Conservation (phyloP, 1,140 invertebrate genomes). For the Drosophila arawakana region DNA sequence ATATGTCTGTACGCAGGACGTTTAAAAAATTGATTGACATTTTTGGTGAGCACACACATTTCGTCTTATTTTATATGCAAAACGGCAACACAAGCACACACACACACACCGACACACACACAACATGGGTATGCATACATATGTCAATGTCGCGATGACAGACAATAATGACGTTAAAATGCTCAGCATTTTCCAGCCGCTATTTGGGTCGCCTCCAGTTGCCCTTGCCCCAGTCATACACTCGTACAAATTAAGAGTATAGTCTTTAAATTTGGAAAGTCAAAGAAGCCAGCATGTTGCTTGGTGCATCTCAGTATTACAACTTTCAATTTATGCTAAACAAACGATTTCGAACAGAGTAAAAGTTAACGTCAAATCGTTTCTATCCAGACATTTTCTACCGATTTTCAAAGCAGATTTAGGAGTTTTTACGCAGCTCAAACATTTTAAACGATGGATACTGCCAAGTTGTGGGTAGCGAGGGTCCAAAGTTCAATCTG, state of each 20-base stretch:
- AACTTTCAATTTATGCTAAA: background rate
- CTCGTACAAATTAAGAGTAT: background rate
- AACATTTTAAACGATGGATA: conserved; percentile 10
- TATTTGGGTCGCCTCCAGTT: conserved; percentile 26
- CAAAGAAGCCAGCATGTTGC: too few species aligned
- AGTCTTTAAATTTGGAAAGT: too few species aligned
- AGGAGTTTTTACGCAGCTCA: background rate
- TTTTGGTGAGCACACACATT: conserved; percentile 81
- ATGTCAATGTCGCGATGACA: conserved; percentile 80
- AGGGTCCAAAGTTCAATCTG: conserved; percentile 12
- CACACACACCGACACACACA: conserved; percentile 20
- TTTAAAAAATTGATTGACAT: conserved; percentile 79
- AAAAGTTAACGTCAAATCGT: background rate
- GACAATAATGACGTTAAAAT: conserved; percentile 84
- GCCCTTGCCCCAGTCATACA: conserved; percentile 6
- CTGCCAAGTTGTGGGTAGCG: conserved; percentile 33
- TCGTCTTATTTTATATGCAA: conserved; percentile 80
- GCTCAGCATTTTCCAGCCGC: conserved; percentile 66
- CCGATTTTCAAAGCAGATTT: background rate
- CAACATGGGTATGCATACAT: conserved; percentile 31
- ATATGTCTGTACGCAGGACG: conserved; percentile 51
- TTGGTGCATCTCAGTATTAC: background rate
- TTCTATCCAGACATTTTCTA: too few species aligned
- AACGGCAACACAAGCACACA: conserved; percentile 53
- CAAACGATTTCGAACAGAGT: background rate